Evolutionary conservation across 2,888 invertebrate genomes (phyloP), one percentile per base, ranked within the genome.

Genomic region (Luperina nickerlii): DNA sequence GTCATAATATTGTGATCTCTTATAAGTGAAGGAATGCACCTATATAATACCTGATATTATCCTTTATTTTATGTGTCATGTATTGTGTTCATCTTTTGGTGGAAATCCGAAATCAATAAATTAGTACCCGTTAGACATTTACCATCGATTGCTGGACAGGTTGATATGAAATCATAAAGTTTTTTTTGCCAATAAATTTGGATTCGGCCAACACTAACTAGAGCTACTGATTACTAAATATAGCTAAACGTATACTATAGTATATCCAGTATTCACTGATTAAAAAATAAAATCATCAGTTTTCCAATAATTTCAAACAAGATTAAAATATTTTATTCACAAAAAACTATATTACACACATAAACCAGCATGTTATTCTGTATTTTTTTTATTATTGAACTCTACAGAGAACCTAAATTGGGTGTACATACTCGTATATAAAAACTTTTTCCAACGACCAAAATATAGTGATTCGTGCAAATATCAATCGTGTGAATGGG

Each of bases 401-500:
- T 38, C 45, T 71, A 45, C 27, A 45, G 18, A 27, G 70, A 68
- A 51, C 32, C 63, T 51, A 81, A 79, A 81, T 83, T 66, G 69
- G 32, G 13, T 70, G 38, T 32, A 20, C n/a, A 20, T 32, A 32
- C n/a, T n/a, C n/a, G n/a, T n/a, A n/a, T n/a, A 32, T 72, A 72
- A 78, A 54, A 84, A 67, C 54, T 79, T 73, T 66, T 63, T 38
- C 51, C 57, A 60, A 74, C 74, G 13, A 63, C 84, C 65, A 83
- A 82, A 84, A 83, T 67, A 38, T 63, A 63, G 62, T 60, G 71
- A 63, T 63, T 68, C 54, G 67, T 67, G 42, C n/a, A 73, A 79
- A 84, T 74, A 79, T 74, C 73, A 73, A 70, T 76, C 48, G 70
- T 85, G 69, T 68, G 73, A 73, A 86, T 74, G 74, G 73, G 68